Evolutionary conservation across 2,113 vertebrate species (phyloP).

Genomic region (Gadus chalcogrammus): DNA sequence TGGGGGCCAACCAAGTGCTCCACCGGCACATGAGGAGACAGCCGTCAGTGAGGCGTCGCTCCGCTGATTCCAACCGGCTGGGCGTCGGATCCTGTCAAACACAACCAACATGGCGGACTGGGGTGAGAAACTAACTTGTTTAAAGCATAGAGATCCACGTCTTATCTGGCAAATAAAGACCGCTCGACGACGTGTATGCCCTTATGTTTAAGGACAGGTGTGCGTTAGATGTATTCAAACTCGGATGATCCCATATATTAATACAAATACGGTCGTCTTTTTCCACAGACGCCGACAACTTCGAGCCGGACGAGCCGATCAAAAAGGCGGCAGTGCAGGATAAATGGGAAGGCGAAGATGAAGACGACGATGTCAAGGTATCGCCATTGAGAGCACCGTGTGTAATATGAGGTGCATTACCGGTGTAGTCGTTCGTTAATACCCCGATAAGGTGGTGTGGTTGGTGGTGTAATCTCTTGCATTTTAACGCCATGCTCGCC

Average conservation of each 20-base stretch:
- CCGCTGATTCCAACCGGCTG: conserved; percentile 41
- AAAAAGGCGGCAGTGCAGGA: conserved; percentile 66
- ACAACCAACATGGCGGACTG: conserved; percentile 83
- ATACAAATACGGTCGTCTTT: conserved; percentile 12
- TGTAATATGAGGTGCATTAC: background rate
- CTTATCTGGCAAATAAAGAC: too few relatives aligned
- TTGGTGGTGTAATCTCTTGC: background rate
- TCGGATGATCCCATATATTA: conserved; percentile 31
- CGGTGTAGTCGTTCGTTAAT: background rate
- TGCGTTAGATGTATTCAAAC: background rate
- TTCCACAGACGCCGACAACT: conserved; percentile 81
- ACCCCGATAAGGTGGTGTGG: background rate
- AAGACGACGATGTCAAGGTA: conserved; percentile 90
- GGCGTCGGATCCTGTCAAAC: conserved; percentile 26
- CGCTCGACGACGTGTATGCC: background rate
- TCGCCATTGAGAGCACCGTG: too few relatives aligned
- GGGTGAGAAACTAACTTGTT: conserved; percentile 74
- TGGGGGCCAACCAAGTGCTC: background rate
- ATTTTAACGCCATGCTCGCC: conserved; percentile 28
- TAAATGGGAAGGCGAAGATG: conserved; percentile 92
- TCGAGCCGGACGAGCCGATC: conserved; percentile 77
- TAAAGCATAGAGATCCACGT: background rate
- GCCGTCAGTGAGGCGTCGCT: conserved; percentile 2
- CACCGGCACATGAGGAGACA: too few relatives aligned
- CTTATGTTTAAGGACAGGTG: background rate